phyloP scores from a whole-genome alignment of 2,797 vertebrate genomes.

The Jordanella pulchra region DNA sequence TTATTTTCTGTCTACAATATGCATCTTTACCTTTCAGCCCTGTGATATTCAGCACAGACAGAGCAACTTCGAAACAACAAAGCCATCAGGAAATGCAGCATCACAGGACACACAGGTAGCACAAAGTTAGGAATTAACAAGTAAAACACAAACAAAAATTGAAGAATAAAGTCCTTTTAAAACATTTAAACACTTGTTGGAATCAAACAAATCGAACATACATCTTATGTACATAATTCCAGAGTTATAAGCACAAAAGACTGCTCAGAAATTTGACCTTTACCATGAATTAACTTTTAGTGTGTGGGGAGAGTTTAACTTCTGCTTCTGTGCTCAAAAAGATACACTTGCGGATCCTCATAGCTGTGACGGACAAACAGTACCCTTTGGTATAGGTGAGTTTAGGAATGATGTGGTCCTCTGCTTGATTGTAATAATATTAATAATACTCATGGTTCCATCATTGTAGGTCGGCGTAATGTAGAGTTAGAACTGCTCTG shows the following conservation, averaged over 20 bases:
- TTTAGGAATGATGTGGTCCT: conserved; percentile 39
- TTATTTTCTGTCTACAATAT: conserved; percentile 10
- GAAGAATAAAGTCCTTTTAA: conserved; percentile 18
- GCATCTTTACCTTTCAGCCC: conserved; percentile 44
- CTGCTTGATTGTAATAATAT: conserved; percentile 30
- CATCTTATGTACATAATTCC: conserved; percentile 75
- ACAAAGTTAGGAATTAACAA: conserved; percentile 39
- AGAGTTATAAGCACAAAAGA: conserved; percentile 65
- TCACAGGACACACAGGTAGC: conserved; percentile 67
- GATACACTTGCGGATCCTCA: conserved; percentile 45
- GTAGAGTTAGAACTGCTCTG: not conserved
- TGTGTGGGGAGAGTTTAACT: conserved; percentile 18
- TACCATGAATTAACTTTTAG: conserved; percentile 39
- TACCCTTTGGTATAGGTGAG: conserved; percentile 74
- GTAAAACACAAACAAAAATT: conserved; percentile 47
- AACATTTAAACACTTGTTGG: conserved; percentile 46
- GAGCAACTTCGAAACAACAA: conserved; percentile 52
- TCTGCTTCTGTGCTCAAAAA: conserved; percentile 56
- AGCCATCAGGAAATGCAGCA: conserved; percentile 54
- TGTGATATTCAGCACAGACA: conserved; percentile 50
- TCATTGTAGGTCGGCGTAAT: not conserved
- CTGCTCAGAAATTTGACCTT: conserved; percentile 37
- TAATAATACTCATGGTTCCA: conserved; percentile 10
- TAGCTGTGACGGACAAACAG: conserved; percentile 54
- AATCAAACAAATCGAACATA: conserved; percentile 53